A percentile compares a stretch with the other conserved stretches of the same genome.
phyloP scores from a whole-genome alignment of 2,888 invertebrate species.

The Napeogenes sylphis region DNA sequence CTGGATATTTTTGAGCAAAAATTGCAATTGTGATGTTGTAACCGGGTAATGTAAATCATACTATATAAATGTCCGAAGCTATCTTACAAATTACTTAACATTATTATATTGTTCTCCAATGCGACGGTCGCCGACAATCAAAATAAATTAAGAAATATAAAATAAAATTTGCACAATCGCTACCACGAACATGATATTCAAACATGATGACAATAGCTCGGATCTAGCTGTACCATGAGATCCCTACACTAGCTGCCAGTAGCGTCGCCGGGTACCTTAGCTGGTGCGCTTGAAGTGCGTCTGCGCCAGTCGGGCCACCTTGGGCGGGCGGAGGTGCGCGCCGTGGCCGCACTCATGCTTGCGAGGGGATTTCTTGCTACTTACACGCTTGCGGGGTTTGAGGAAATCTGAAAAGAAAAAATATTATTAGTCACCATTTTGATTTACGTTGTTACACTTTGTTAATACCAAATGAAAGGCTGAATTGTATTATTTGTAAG shows the following conservation, averaged over 20 bases:
- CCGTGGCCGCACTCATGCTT: slow-evolving; percentile 70
- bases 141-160: slow-evolving; percentile 70
- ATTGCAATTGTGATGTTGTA: slow-evolving; percentile 51
- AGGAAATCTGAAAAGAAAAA: slow-evolving; percentile 79
- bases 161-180: slow-evolving; percentile 60
- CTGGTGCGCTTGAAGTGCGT: slow-evolving; percentile 67
- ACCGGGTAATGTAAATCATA: slow-evolving; percentile 55
- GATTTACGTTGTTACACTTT: background rate
- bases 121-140: slow-evolving; percentile 47
- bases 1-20: slow-evolving; percentile 32
- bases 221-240: slow-evolving; percentile 23
- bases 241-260: slow-evolving; percentile 37
- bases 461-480: background rate
- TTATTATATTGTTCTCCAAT: slow-evolving; percentile 59
- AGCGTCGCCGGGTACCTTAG: slow-evolving; percentile 45
- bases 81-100: slow-evolving; percentile 74
- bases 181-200: slow-evolving; percentile 6
- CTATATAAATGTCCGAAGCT: slow-evolving; percentile 62
- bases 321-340: slow-evolving; percentile 70
- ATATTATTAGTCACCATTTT: slow-evolving; percentile 22
- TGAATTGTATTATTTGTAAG: background rate
- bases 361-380: slow-evolving; percentile 71
- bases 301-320: slow-evolving; percentile 66
- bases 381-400: slow-evolving; percentile 80
- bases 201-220: slow-evolving; percentile 19